Evolutionary conservation across 2,888 invertebrate genomes (phyloP).

Genomic region (Hirtodrosophila cameraria): DNA sequence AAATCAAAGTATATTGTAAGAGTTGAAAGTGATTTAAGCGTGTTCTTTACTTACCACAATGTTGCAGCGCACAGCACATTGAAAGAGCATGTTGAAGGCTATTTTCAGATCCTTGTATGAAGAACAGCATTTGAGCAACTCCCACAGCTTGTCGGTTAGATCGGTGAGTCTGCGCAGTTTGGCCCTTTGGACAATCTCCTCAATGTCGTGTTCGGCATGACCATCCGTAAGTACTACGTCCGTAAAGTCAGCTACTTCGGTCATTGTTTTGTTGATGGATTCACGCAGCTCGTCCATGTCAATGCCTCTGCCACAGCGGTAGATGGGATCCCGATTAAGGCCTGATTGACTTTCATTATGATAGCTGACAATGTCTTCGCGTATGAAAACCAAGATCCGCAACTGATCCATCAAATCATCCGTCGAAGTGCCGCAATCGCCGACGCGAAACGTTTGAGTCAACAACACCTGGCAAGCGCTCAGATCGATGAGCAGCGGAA

Average conservation of each 20-base stretch:
- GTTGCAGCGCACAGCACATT: constrained; percentile 82
- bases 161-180: constrained; percentile 74
- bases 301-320: constrained; percentile 80
- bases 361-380: constrained; percentile 81
- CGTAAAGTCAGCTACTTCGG: constrained; percentile 73
- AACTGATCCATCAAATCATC: constrained; percentile 82
- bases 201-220: constrained; percentile 75
- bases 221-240: constrained; percentile 62
- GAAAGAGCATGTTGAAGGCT: constrained; percentile 81
- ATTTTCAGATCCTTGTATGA: constrained; percentile 82
- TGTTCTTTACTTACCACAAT: constrained; percentile 80
- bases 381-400: constrained; percentile 77
- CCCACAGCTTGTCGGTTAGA: constrained; percentile 83
- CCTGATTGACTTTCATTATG: constrained; percentile 60
- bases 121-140: constrained; percentile 81
- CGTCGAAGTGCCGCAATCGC: constrained; percentile 67
- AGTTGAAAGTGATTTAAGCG: accelerated
- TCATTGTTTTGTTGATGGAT: constrained; percentile 78
- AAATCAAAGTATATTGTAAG: neutral
- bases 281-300: constrained; percentile 78
- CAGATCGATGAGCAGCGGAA: constrained; percentile 74
- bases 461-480: constrained; percentile 78
- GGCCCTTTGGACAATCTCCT: constrained; percentile 79
- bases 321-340: constrained; percentile 64
- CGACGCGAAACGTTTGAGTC: constrained; percentile 76